Base-by-base conservation (phyloP, 2,797 vertebrate genomes). In the Sebastes kiyomatsui region DNA sequence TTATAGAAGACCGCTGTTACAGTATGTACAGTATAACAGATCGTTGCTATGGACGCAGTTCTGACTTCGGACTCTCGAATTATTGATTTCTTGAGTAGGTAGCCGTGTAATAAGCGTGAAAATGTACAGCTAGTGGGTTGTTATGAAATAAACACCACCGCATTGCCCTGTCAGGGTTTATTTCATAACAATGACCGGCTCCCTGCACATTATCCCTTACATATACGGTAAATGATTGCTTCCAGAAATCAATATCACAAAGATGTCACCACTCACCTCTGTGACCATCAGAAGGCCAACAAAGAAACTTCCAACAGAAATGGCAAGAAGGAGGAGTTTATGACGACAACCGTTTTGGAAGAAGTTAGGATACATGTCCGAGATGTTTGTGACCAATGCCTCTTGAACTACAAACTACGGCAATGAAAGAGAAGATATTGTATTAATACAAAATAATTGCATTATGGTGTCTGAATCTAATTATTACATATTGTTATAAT, bases 401-500 rank as follows among this genome's bases (percentile, higher is more conserved):
- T 99, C 98, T 78, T 97, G 93, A 81, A 95, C 96, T 56, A 99
- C 97, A 30, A 99, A 99, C 98, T 99, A 78, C 32, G 18, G 72
- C 5, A 14, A 66, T 46, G 18, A 82, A 59, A 91, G 3, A 80
- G 2, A 73, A 9, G 16, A 7, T 32, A 62, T 67, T 61, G 22
- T 27, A 38, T 69, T 55, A 49, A 27, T 32, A 22, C 6, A 65
- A 22, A 65, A 28, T 4, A 25, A 2, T 4, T 35, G 0, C 22
- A 23, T 12, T 4, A 11, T 13, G 1, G 7, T 23, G 4, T 82
- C 5, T 7, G 2, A 65, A 16, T 75, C 2, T 18, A 28, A 58
- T 25, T 4, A 60, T 46, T 20, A 22, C 7, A 46, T 46, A 46
- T 46, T 46, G 7, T 46, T 46, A 46, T 46, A 18, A 20, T 46